These are phyloP conservation scores for Uria lomvia DNA, from an alignment of 2,113 vertebrate species.

Conservation along the genomic window DNA sequence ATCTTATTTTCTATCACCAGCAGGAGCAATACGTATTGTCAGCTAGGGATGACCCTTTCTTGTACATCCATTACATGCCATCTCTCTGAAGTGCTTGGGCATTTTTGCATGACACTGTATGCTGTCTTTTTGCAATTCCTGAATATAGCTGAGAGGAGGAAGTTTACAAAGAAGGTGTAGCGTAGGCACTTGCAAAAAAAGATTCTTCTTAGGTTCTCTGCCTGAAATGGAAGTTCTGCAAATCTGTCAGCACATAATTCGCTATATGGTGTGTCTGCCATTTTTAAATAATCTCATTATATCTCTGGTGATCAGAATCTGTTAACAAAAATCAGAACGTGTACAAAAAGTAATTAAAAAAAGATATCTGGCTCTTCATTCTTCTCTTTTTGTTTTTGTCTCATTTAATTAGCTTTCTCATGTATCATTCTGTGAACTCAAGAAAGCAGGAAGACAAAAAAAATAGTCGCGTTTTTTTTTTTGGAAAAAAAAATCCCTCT, in stretches of 20 bases:
- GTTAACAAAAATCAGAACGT: neutral
- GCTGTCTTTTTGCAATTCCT: neutral
- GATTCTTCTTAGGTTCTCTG: neutral
- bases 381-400: neutral
- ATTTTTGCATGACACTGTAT: neutral
- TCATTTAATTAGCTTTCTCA: neutral
- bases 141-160: neutral
- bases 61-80: rapidly evolving
- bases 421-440: neutral
- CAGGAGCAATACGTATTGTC: neutral
- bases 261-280: neutral
- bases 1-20: neutral
- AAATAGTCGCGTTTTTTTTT: neutral
- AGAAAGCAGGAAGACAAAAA: neutral
- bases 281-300: neutral
- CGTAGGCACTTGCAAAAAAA: neutral
- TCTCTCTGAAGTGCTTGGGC: neutral
- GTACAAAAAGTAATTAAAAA: neutral
- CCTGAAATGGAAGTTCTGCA: neutral
- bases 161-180: neutral
- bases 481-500: rapidly evolving
- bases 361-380: neutral
- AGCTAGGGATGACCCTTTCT: neutral
- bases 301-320: neutral
- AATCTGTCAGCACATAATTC: neutral